These are phyloP conservation scores for Australoheros facetus DNA, from an alignment of 2,797 vertebrate species.

Conservation along the genomic window DNA sequence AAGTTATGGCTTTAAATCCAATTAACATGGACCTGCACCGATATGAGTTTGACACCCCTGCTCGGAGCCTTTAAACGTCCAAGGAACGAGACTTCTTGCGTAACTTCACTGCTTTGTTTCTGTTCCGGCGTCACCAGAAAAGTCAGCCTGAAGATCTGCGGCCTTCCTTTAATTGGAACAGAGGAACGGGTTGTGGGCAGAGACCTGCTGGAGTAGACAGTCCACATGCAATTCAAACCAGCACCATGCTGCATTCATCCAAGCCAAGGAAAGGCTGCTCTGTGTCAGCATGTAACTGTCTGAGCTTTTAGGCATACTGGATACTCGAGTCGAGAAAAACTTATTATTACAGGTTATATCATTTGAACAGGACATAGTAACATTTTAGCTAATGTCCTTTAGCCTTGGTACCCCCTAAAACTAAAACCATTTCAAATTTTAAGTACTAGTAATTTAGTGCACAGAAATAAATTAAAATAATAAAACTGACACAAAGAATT, in stretches of 20 bases:
- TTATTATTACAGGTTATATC: not conserved
- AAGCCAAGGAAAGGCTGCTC: not conserved
- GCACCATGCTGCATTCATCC: not conserved
- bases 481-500: too few species aligned
- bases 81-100: not conserved
- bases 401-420: not conserved
- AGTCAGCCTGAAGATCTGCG: conserved; percentile 19
- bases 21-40: not conserved
- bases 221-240: not conserved
- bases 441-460: not conserved
- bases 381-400: not conserved
- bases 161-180: not conserved
- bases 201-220: not conserved
- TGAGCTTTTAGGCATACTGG: not conserved
- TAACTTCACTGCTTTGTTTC: conserved; percentile 4
- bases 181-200: conserved; percentile 1
- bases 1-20: not conserved
- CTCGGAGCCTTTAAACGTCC: not conserved
- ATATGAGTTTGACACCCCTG: not conserved
- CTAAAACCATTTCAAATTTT: not conserved
- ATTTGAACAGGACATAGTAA: not conserved
- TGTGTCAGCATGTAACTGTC: not conserved
- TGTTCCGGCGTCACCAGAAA: conserved; percentile 16
- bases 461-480: not conserved
- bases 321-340: not conserved